phyloP scores from a whole-genome alignment of 2,888 invertebrate species.

The Rhagophthalmus giganteus region DNA sequence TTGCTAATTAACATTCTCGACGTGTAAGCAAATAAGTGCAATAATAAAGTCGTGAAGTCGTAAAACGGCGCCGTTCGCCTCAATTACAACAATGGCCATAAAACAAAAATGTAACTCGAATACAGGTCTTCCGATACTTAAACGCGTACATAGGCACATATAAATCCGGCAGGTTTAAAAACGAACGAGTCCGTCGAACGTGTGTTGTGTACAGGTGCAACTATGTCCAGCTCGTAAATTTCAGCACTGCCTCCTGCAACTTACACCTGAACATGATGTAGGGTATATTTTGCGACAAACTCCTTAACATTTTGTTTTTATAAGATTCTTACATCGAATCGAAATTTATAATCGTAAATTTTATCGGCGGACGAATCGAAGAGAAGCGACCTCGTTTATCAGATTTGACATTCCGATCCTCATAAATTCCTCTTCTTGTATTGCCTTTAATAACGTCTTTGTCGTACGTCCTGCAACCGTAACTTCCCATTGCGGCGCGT shows the following conservation, averaged over 20 bases:
- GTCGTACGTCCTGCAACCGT: too few species aligned
- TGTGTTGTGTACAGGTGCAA: slow-evolving; percentile 31
- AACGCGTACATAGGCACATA: slow-evolving; percentile 15
- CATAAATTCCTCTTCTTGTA: too few species aligned
- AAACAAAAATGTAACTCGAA: slow-evolving; percentile 25
- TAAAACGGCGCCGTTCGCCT: slow-evolving; percentile 17
- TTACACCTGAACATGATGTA: slow-evolving; percentile 4
- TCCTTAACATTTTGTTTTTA: too few species aligned
- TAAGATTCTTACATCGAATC: neutral
- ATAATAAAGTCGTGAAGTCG: slow-evolving; percentile 24
- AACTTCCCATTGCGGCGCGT: too few species aligned
- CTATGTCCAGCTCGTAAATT: slow-evolving; percentile 34
- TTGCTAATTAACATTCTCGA: slow-evolving; percentile 16
- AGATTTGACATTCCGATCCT: too few species aligned
- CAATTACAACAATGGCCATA: slow-evolving; percentile 28
- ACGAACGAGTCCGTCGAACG: too few species aligned
- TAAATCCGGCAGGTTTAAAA: slow-evolving; percentile 22
- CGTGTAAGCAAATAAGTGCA: slow-evolving; percentile 15
- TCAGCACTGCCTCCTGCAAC: slow-evolving; percentile 19
- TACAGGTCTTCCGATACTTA: slow-evolving; percentile 22
- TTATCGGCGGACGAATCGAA: too few species aligned
- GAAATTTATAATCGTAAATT: too few species aligned
- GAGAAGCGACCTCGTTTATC: too few species aligned
- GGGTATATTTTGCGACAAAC: too few species aligned
- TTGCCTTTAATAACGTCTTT: too few species aligned